phyloP scores from a whole-genome alignment of 1,140 invertebrate genomes.

The Dinoponera quadriceps region DNA sequence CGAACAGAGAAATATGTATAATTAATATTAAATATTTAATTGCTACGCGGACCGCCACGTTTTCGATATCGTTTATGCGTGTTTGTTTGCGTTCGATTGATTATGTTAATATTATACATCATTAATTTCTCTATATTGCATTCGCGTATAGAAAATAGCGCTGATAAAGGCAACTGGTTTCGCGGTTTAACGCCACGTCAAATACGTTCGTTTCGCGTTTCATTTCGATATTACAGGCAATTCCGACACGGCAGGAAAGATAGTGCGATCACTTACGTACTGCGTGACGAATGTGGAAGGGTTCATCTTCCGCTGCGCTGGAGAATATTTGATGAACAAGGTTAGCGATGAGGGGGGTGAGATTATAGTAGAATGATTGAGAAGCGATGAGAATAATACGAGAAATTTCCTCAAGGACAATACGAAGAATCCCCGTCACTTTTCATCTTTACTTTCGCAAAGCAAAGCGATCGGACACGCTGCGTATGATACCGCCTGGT shows the following conservation, averaged over 20 bases:
- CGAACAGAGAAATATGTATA: too few species aligned
- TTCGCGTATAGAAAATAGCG: too few species aligned
- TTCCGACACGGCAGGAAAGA: not conserved
- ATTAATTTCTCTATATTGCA: too few species aligned
- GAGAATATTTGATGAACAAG: conserved; percentile 46
- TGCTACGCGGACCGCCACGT: not conserved
- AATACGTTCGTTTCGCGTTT: too few species aligned
- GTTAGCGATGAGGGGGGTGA: not conserved
- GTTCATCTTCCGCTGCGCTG: conserved; percentile 46
- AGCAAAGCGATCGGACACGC: conserved; percentile 9
- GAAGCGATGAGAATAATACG: not conserved
- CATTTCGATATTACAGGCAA: not conserved
- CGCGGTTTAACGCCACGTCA: too few species aligned
- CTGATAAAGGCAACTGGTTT: not conserved
- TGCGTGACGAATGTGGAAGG: conserved; percentile 31
- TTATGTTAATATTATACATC: too few species aligned
- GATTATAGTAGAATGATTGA: not conserved
- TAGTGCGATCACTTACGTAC: conserved; percentile 26
- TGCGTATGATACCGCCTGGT: conserved; percentile 34
- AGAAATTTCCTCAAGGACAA: not conserved
- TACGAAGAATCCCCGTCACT: not conserved
- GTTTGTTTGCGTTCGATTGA: too few species aligned
- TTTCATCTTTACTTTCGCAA: not conserved
- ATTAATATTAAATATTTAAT: too few species aligned
- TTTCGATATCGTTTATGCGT: not conserved